A percentile compares a stretch with the other conserved stretches of the same genome.
Evolutionary conservation across 2,797 vertebrate genomes (phyloP).

Genomic region (Myotis daubentonii): DNA sequence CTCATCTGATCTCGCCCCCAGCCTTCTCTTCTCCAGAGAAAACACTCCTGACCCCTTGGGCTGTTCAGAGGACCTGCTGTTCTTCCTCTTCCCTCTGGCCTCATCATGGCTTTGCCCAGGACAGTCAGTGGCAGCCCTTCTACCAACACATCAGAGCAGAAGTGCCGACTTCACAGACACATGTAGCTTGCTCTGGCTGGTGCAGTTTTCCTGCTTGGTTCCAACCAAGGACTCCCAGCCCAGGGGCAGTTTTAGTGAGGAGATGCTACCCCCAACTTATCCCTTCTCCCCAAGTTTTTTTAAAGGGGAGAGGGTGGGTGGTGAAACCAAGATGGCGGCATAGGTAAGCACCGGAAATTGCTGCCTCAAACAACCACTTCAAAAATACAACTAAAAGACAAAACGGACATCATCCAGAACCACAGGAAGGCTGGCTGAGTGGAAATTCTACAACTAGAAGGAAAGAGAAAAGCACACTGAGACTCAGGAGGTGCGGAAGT

Average conservation of each 20-base stretch:
- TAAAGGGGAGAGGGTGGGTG: background rate
- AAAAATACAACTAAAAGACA: too few species aligned
- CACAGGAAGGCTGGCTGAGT: too few species aligned
- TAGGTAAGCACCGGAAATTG: too few species aligned
- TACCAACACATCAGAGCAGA: background rate
- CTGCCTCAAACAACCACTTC: too few species aligned
- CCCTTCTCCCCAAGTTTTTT: background rate
- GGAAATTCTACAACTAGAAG: too few species aligned
- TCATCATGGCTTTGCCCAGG: background rate
- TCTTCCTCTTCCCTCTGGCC: background rate
- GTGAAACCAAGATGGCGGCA: too few species aligned
- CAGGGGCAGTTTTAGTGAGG: background rate
- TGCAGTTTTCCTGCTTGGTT: background rate
- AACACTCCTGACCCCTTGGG: background rate
- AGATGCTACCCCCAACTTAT: background rate
- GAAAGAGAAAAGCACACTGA: too few species aligned
- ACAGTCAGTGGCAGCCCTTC: background rate
- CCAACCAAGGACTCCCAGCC: background rate
- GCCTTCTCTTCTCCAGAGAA: background rate
- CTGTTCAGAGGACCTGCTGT: background rate
- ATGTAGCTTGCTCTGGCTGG: background rate
- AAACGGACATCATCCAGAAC: too few species aligned
- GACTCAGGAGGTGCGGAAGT: too few species aligned
- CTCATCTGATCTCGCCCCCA: background rate
- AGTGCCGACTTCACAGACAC: background rate